Base-by-base conservation (phyloP, 1,140 invertebrate species). In the Drosophila funebris region DNA sequence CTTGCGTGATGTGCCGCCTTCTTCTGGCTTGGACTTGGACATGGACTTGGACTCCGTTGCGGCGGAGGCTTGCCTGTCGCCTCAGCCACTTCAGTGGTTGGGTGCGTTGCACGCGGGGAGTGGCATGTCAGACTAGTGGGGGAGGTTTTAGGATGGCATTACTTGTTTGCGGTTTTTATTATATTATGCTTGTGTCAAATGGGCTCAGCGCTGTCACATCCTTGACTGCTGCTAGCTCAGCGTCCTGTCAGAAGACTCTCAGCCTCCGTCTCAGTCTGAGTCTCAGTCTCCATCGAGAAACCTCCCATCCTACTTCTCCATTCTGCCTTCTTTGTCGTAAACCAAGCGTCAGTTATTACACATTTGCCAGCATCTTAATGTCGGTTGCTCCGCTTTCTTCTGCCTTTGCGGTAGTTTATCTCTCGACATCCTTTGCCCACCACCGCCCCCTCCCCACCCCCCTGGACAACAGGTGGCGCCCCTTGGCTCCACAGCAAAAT, bases 121-220 rank as follows among this genome's bases (percentile, higher is more conserved):
- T n/a, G n/a, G n/a, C n/a, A n/a, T n/a, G n/a, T n/a, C 29, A 36
- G 46, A 11, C n/a, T n/a, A 13, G 43, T 0, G 16, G 11, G 8
- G 27, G 5, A 13, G 18, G 41, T 18, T 18, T 20, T 54, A 36
- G 68, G 24, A 70, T 80, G 81, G 73, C 77, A 79, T 85, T 80
- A 77, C 81, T 84, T 84, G 81, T 84, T 87, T 85, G 82, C 70
- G 82, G 82, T 87, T 87, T 87, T 87, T 85, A 85, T 85, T 85
- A 81, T 87, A 85, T 87, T 84, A 87, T 87, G 62, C 70, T 81
- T 73, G 76, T 85, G 82, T 85, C 82, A 85, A 81, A 87, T 80
- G 82, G 77, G 77, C 82, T 85, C 82, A 85, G 82, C 74, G 61
- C 78, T 85, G 82, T 85, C 81, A 85, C 78, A 77, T 85, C 46